Evolutionary conservation across 2,888 invertebrate genomes (phyloP), one percentile per base, ranked within the genome.

Genomic region (Tetramorium bicarinatum): DNA sequence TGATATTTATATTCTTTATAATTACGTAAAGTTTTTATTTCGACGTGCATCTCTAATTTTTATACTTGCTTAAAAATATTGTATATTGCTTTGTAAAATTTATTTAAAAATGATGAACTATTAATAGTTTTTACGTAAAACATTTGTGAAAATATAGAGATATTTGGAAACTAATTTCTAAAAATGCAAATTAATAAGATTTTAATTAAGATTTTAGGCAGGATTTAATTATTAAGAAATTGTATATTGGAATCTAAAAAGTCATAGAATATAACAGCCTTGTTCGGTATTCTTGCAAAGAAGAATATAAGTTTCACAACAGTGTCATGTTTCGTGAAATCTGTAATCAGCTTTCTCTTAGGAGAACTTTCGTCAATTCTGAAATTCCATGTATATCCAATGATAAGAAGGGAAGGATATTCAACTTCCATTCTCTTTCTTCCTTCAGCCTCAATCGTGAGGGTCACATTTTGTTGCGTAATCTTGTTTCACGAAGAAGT

Each of bases 401-500:
- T 74, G 44, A 61, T 11, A 54, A 66, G 8, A 56, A 44, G 2
- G 3, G 41, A 15, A 15, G 1, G 9, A 15, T 29, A 66, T 67
- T 66, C 56, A n/a, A 66, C 25, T 49, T 13, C 3, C 2, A 13
- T 8, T 11, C 15, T 15, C 15, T 29, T 61, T 52, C 15, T 54
- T 11, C 41, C n/a, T 74, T n/a, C n/a, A n/a, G 1, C 54, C 15
- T 56, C n/a, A 25, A 54, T 54, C 29, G 41, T 66, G 34, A n/a
- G 41, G 15, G 1, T 64, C 44, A 54, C 44, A 13, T 29, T 72
- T 44, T 41, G 13, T 49, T 38, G 41, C 41, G 52, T 13, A 29
- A 56, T 67, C 29, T 25, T 7, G 41, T 76, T 7, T 49, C 29
- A 29, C 54, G 54, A 47, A 38, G 21, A 75, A 76, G 52, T 76